A percentile compares a stretch with the other conserved stretches of the same genome.
These are phyloP conservation scores for Bembecia ichneumoniformis DNA, from an alignment of 2,888 invertebrate genomes.

Conservation along the genomic window DNA sequence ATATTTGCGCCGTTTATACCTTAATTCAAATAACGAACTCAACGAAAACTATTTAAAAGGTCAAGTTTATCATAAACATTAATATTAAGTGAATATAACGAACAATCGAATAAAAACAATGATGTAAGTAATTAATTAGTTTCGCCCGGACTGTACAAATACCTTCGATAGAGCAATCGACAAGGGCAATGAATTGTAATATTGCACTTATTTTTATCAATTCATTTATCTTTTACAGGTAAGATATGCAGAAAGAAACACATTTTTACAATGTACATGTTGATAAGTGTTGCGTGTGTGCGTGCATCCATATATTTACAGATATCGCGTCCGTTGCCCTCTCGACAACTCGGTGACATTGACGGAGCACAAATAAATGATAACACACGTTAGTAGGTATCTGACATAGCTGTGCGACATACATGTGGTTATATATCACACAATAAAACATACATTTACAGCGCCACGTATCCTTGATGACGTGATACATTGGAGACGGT, in stretches of 20 bases:
- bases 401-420: background rate
- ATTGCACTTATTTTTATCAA: conserved; percentile 34
- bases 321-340: conserved; percentile 67
- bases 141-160: no score
- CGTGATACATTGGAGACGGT: background rate
- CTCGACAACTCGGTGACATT: conserved; percentile 68
- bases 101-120: no score
- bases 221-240: conserved; percentile 35
- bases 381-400: conserved; percentile 52
- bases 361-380: conserved; percentile 64
- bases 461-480: background rate
- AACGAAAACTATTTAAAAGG: no score
- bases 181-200: conserved; percentile 59
- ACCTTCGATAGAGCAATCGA: background rate
- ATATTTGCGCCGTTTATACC: no score
- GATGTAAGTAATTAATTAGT: no score
- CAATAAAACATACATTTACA: background rate
- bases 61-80: no score
- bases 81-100: no score
- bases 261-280: conserved; percentile 24
- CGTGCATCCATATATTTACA: conserved; percentile 36
- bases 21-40: no score
- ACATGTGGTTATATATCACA: background rate
- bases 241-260: conserved; percentile 19
- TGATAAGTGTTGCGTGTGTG: conserved; percentile 9